phyloP scores from a whole-genome alignment of 2,888 invertebrate species.

The Rhogogaster chlorosoma region DNA sequence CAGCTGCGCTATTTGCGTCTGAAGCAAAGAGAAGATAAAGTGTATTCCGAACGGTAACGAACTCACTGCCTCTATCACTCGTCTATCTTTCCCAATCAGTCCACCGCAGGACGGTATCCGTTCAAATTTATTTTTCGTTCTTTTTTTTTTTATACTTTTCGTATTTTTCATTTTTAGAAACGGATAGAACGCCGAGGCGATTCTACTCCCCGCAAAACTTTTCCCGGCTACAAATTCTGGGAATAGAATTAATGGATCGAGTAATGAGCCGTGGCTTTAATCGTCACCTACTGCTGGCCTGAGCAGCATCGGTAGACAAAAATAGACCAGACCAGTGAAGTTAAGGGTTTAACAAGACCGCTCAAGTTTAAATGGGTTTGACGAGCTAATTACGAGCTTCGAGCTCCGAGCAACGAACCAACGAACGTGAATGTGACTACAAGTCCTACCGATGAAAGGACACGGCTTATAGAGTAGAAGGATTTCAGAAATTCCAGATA shows the following conservation, averaged over 20 bases:
- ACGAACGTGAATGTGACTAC: background rate
- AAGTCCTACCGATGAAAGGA: background rate
- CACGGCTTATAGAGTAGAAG: background rate
- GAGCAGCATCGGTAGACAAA: conserved; percentile 18
- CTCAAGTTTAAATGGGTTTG: conserved; percentile 71
- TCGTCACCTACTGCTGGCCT: background rate
- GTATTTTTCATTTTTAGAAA: background rate
- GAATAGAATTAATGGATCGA: conserved; percentile 11
- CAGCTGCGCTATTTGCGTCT: background rate
- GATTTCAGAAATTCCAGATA: background rate
- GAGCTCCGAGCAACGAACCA: conserved; percentile 51
- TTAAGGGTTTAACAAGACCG: conserved; percentile 63
- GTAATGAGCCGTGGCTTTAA: background rate
- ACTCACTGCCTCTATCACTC: background rate
- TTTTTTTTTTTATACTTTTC: background rate
- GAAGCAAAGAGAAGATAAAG: background rate
- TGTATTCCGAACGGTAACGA: background rate
- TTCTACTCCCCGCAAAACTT: background rate
- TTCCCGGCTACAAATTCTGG: background rate
- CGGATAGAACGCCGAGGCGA: background rate
- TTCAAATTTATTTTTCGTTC: background rate
- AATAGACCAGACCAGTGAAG: conserved; percentile 31
- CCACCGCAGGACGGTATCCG: background rate
- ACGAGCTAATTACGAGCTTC: conserved; percentile 69
- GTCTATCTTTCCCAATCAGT: background rate